These are phyloP conservation scores for Nestor notabilis DNA, from an alignment of 2,113 vertebrate species.

Conservation along the genomic window DNA sequence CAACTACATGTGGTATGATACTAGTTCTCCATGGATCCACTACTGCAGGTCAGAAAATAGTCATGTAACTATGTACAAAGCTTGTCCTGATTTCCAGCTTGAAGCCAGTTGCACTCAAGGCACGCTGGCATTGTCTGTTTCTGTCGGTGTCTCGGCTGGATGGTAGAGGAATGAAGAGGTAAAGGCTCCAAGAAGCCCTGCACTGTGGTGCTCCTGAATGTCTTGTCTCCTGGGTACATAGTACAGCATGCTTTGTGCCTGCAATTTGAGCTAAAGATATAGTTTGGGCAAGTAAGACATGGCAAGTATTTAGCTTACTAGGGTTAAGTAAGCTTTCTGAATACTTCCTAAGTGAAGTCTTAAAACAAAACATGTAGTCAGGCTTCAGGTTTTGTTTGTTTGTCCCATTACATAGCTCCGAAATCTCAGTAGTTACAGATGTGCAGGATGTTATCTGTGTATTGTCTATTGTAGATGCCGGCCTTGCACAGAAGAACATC, in stretches of 20 bases:
- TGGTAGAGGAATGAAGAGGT: not conserved
- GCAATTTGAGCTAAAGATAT: fast-evolving
- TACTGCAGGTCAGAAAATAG: not conserved
- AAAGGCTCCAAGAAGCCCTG: not conserved
- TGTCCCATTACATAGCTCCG: not conserved
- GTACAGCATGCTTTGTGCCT: not conserved
- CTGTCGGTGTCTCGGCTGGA: not conserved
- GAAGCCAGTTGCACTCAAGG: not conserved
- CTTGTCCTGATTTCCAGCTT: not conserved
- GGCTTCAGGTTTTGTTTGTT: not conserved
- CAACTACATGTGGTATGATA: fast-evolving
- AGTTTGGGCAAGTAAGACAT: not conserved
- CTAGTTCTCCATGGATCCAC: not conserved
- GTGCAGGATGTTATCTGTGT: not conserved
- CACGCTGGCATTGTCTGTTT: fast-evolving
- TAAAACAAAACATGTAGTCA: not conserved
- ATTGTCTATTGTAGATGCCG: not conserved
- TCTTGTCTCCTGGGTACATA: not conserved
- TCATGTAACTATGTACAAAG: not conserved
- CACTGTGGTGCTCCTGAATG: not conserved
- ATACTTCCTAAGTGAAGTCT: not conserved
- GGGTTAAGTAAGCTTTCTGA: not conserved
- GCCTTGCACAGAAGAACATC: not conserved
- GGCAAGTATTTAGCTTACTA: not conserved
- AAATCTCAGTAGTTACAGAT: not conserved